Conservation (phyloP, 2,797 vertebrate genomes). For the Anabas testudineus region DNA sequence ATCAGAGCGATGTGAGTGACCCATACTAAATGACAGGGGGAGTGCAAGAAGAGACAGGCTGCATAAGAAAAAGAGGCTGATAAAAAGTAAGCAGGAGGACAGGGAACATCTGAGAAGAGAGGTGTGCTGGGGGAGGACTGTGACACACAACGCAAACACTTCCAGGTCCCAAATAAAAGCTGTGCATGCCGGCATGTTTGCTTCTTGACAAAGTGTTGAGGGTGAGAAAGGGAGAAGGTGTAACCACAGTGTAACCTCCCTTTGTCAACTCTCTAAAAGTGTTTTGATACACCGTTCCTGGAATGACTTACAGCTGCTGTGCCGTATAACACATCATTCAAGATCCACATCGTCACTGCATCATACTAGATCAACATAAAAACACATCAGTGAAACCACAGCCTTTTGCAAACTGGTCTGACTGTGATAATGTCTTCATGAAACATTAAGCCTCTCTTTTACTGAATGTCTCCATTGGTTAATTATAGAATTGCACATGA, state of each 20-base stretch:
- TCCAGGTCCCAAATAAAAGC: constrained; percentile 53
- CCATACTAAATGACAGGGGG: constrained; percentile 24
- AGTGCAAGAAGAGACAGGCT: constrained; percentile 7
- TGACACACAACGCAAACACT: constrained; percentile 57
- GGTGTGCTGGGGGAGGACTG: constrained; percentile 11
- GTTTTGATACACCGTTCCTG: constrained; percentile 35
- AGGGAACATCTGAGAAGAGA: constrained; percentile 36
- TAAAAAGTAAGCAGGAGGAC: constrained; percentile 12
- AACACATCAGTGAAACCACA: constrained; percentile 31
- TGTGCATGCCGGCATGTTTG: constrained; percentile 32
- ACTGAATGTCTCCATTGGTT: constrained; percentile 40
- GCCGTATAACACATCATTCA: constrained; percentile 40
- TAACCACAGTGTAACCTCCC: constrained; percentile 40
- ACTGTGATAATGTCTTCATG: constrained; percentile 65
- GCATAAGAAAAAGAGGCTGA: background rate
- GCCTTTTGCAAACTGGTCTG: constrained; percentile 23
- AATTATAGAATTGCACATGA: constrained; percentile 63
- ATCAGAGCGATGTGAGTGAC: constrained; percentile 43
- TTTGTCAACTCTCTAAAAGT: constrained; percentile 49
- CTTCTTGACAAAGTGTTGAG: constrained; percentile 25
- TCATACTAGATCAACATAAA: constrained; percentile 22
- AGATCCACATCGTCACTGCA: constrained; percentile 56
- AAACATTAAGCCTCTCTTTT: constrained; percentile 71
- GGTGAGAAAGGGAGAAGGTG: constrained; percentile 41
- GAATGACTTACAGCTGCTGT: constrained; percentile 37